Percentiles rank a stretch among this genome's conserved stretches.
phyloP scores from a whole-genome alignment of 2,113 vertebrate genomes.

The Murina feae region DNA sequence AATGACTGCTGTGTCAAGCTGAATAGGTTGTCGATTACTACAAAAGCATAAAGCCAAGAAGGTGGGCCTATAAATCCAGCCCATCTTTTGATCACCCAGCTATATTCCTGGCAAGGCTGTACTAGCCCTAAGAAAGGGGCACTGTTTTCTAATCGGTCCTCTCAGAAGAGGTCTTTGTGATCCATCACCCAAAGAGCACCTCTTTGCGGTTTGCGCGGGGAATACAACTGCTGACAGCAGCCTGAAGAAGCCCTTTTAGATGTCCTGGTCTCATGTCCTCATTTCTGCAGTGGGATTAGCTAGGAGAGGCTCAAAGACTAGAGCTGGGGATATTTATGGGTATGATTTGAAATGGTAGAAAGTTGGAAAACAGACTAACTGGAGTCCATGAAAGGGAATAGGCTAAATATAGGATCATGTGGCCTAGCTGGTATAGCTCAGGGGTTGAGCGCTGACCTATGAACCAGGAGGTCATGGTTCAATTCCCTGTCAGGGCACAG shows the following conservation, averaged over 20 bases:
- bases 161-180: not conserved
- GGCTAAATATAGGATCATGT: not conserved
- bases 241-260: not conserved
- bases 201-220: not conserved
- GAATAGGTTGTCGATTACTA: not conserved
- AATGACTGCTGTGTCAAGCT: not conserved
- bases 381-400: not conserved
- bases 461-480: too few relatives aligned
- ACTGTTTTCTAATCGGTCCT: not conserved
- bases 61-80: not conserved
- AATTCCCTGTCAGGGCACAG: too few relatives aligned
- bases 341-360: not conserved
- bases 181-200: not conserved
- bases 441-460: too few relatives aligned
- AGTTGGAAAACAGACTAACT: not conserved
- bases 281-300: fast-evolving
- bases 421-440: too few relatives aligned
- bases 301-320: not conserved
- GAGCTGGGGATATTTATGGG: not conserved
- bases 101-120: not conserved
- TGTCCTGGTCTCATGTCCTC: not conserved
- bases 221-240: not conserved
- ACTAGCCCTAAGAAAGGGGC: not conserved
- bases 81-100: not conserved
- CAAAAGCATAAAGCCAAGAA: not conserved